Evolutionary conservation across 2,797 vertebrate genomes (phyloP).

Genomic region (Esox lucius): DNA sequence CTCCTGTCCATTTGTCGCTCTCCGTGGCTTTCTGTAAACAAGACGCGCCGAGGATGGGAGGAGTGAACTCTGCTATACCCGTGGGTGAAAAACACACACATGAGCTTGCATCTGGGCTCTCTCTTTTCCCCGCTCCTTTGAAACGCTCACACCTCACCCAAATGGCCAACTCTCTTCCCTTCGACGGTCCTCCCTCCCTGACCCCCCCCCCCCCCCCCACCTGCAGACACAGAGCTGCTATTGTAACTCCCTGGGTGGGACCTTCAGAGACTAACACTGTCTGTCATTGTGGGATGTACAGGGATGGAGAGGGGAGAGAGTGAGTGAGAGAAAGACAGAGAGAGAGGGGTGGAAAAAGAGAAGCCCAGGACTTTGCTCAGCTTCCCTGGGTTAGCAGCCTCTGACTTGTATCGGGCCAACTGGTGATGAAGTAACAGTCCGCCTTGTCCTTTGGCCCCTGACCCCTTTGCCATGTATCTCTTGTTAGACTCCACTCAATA

Average conservation of each 20-base stretch:
- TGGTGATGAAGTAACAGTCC: conserved; percentile 60
- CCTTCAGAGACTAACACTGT: conserved; percentile 60
- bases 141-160: conserved; percentile 60
- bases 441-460: conserved; percentile 56
- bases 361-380: background rate
- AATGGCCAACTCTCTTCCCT: conserved; percentile 55
- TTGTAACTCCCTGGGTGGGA: conserved; percentile 57
- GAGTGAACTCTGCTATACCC: background rate
- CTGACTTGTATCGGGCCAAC: conserved; percentile 42
- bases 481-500: conserved; percentile 42
- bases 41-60: background rate
- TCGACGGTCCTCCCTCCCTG: conserved; percentile 4
- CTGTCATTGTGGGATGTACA: conserved; percentile 59
- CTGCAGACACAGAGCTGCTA: conserved; percentile 69
- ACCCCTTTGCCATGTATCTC: conserved; percentile 64
- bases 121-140: conserved; percentile 49
- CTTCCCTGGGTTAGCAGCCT: conserved; percentile 2
- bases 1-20: conserved; percentile 67
- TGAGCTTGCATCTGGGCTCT: conserved; percentile 53
- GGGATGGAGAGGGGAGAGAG: conserved; percentile 25
- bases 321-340: background rate
- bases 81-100: background rate
- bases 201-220: conserved; percentile 43
- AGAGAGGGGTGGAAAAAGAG: background rate
- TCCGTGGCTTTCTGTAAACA: conserved; percentile 52